Percentiles rank a stretch among this genome's conserved stretches.
These are phyloP conservation scores for Asarcornis scutulata DNA, from an alignment of 2,113 vertebrate species.

Conservation along the genomic window DNA sequence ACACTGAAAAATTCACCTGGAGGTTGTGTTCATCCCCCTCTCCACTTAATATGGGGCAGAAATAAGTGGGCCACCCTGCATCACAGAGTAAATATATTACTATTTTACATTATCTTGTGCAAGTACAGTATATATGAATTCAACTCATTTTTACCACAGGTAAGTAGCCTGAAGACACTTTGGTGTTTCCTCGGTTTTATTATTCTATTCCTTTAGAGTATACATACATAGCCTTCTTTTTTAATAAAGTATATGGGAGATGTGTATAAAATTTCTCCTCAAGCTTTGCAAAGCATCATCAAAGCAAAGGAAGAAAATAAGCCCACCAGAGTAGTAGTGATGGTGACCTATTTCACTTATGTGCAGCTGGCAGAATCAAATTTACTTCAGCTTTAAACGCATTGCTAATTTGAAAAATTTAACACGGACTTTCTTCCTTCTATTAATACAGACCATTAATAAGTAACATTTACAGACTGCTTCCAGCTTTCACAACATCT, in stretches of 20 bases:
- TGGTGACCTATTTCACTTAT: conserved; percentile 42
- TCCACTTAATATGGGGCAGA: conserved; percentile 6
- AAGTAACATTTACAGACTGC: conserved; percentile 33
- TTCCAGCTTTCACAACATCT: conserved; percentile 11
- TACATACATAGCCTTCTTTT: background rate
- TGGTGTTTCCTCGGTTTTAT: background rate
- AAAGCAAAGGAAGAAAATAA: background rate
- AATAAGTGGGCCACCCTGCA: conserved; percentile 26
- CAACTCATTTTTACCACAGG: conserved; percentile 5
- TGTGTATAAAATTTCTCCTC: background rate
- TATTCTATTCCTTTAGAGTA: conserved; percentile 19
- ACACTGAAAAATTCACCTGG: background rate
- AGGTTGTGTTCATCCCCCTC: background rate
- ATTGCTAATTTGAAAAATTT: conserved; percentile 54
- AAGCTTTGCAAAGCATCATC: background rate
- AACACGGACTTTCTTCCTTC: conserved; percentile 3
- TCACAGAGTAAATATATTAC: conserved; percentile 38
- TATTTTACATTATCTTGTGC: background rate
- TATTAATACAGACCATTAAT: conserved; percentile 51
- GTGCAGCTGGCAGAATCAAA: conserved; percentile 40
- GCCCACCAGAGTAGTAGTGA: background rate
- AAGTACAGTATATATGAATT: background rate
- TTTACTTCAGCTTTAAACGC: conserved; percentile 48
- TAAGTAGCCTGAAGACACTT: conserved; percentile 33
- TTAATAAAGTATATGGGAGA: background rate